These are phyloP conservation scores for Marasmarcha lunaedactyla DNA, from an alignment of 2,888 invertebrate genomes.

Conservation along the genomic window DNA sequence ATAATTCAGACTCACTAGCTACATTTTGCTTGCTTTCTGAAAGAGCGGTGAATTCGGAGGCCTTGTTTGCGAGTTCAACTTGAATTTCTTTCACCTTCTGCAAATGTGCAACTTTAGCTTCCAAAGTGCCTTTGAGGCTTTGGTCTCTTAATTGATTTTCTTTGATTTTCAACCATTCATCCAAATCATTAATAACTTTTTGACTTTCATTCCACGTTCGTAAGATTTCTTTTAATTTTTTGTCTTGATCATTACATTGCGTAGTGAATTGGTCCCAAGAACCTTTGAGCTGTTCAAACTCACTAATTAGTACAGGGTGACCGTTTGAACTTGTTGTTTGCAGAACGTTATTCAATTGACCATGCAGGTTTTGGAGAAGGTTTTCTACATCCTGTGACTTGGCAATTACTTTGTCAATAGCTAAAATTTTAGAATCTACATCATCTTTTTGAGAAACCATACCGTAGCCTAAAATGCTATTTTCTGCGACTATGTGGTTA, in stretches of 20 bases:
- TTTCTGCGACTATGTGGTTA: conserved; percentile 82
- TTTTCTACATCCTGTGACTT: conserved; percentile 81
- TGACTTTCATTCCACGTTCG: conserved; percentile 87
- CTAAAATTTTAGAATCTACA: conserved; percentile 78
- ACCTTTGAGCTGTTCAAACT: conserved; percentile 79
- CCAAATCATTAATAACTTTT: conserved; percentile 79
- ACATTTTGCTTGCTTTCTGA: conserved; percentile 78
- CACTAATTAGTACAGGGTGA: conserved; percentile 78
- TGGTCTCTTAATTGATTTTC: conserved; percentile 90
- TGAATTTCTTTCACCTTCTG: conserved; percentile 80
- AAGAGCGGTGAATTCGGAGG: conserved; percentile 75
- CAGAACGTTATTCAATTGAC: conserved; percentile 78
- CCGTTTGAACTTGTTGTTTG: conserved; percentile 83
- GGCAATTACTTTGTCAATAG: conserved; percentile 80
- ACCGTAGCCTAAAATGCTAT: conserved; percentile 81
- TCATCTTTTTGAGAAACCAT: conserved; percentile 83
- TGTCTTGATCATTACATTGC: conserved; percentile 77
- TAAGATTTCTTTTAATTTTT: conserved; percentile 80
- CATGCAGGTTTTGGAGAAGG: conserved; percentile 76
- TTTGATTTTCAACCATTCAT: conserved; percentile 87
- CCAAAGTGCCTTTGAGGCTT: conserved; percentile 86
- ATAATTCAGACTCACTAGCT: conserved; percentile 81
- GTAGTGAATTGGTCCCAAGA: conserved; percentile 82
- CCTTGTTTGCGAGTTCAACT: conserved; percentile 76
- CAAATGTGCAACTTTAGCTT: conserved; percentile 83